These are phyloP conservation scores for Menura novaehollandiae DNA, from an alignment of 2,113 vertebrate genomes.

Conservation along the genomic window DNA sequence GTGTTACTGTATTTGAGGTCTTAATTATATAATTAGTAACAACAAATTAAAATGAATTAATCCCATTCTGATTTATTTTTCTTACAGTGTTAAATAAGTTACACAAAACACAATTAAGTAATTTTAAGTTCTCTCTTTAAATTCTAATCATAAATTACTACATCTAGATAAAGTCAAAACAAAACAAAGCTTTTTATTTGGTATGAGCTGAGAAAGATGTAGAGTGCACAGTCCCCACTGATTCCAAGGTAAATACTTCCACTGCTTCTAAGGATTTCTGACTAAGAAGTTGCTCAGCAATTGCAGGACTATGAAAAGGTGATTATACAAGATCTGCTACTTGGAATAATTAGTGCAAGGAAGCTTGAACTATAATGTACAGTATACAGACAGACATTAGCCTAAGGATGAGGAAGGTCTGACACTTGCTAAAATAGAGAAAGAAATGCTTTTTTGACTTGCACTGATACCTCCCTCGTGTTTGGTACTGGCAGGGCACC, in stretches of 20 bases:
- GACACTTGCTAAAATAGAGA: not conserved
- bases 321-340: not conserved
- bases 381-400: not conserved
- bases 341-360: not conserved
- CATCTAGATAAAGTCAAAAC: not conserved
- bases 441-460: not conserved
- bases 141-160: not conserved
- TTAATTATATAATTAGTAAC: not conserved
- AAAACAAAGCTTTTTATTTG: not conserved
- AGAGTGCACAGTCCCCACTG: not conserved
- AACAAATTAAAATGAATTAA: not conserved
- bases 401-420: not conserved
- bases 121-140: conserved; percentile 11
- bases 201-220: not conserved
- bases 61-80: conserved; percentile 1
- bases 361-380: not conserved
- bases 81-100: not conserved
- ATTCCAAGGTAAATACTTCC: not conserved
- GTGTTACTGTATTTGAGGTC: not conserved
- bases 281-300: not conserved
- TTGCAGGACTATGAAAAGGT: not conserved
- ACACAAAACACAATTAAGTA: not conserved
- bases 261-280: not conserved
- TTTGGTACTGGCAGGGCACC: not conserved
- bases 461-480: not conserved